Percentiles rank a stretch among this genome's conserved stretches.
Evolutionary conservation across 2,113 vertebrate genomes (phyloP).

Genomic region (Ploceus nigricollis): DNA sequence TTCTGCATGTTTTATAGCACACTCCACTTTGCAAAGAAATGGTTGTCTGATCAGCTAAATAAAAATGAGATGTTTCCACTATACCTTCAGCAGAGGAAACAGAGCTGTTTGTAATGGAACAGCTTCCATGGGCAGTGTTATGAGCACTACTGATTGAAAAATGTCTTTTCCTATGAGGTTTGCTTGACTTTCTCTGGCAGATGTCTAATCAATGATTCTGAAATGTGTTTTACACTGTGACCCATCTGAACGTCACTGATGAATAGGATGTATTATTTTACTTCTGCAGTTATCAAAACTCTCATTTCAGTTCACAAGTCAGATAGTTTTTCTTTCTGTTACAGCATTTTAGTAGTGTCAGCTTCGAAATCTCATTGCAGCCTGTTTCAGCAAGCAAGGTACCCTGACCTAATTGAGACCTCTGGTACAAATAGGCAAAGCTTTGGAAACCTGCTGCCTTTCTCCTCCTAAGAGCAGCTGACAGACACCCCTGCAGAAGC

Average conservation of each 20-base stretch:
- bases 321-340: slow-evolving; percentile 13
- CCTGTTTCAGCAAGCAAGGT: not conserved
- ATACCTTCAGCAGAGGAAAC: slow-evolving; percentile 5
- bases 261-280: not conserved
- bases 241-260: not conserved
- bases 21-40: not conserved
- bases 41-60: not conserved
- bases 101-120: not conserved
- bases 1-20: not conserved
- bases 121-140: not conserved
- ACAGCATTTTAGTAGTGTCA: not conserved
- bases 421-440: not conserved
- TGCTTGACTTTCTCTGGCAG: not conserved
- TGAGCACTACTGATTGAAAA: not conserved
- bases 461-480: not conserved
- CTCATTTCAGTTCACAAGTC: not conserved
- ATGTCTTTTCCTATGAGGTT: not conserved
- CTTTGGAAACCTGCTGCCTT: slow-evolving; percentile 1
- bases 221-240: not conserved
- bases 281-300: slow-evolving; percentile 13
- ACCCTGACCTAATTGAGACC: not conserved
- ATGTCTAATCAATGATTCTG: not conserved
- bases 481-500: not conserved
- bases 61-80: slow-evolving; percentile 52
- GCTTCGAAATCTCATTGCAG: not conserved